Percentiles rank a stretch among this genome's conserved stretches.
These are phyloP conservation scores for Lepidochitona cinerea DNA, from an alignment of 2,888 invertebrate genomes.

Conservation along the genomic window DNA sequence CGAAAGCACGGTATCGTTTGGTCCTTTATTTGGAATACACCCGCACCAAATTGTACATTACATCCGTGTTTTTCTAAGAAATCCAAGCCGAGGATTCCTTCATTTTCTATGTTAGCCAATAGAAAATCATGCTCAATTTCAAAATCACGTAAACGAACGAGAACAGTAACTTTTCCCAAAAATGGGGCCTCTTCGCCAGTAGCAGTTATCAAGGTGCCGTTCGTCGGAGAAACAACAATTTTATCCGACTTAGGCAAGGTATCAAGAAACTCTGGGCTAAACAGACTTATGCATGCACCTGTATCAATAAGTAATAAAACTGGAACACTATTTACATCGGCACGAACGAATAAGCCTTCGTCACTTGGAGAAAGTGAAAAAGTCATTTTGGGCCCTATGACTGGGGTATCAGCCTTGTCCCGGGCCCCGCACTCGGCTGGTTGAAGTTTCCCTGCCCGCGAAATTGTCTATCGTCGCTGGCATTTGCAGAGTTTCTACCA, in stretches of 20 bases:
- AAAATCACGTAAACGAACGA: neutral
- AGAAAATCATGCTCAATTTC: neutral
- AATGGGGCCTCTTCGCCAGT: neutral
- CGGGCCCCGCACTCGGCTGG: neutral
- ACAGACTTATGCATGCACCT: conserved; percentile 12
- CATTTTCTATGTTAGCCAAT: neutral
- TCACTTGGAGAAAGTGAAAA: neutral
- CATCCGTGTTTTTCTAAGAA: neutral
- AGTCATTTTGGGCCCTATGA: neutral
- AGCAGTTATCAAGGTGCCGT: neutral
- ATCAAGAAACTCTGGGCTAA: neutral
- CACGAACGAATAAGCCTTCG: conserved; percentile 13
- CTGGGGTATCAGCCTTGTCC: conserved; percentile 12
- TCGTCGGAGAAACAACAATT: neutral
- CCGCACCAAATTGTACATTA: neutral
- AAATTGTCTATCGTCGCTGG: neutral
- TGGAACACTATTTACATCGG: neutral
- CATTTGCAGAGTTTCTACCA: neutral
- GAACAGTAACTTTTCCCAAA: neutral
- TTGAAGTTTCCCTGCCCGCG: neutral
- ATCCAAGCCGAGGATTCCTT: neutral
- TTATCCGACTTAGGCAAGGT: neutral
- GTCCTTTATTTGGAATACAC: neutral
- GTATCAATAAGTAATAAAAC: conserved; percentile 18
- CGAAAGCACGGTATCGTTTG: neutral